Percentiles rank a stretch among this genome's conserved stretches.
These are phyloP conservation scores for Xerus rutilus DNA, from an alignment of 2,797 vertebrate genomes.

Conservation along the genomic window DNA sequence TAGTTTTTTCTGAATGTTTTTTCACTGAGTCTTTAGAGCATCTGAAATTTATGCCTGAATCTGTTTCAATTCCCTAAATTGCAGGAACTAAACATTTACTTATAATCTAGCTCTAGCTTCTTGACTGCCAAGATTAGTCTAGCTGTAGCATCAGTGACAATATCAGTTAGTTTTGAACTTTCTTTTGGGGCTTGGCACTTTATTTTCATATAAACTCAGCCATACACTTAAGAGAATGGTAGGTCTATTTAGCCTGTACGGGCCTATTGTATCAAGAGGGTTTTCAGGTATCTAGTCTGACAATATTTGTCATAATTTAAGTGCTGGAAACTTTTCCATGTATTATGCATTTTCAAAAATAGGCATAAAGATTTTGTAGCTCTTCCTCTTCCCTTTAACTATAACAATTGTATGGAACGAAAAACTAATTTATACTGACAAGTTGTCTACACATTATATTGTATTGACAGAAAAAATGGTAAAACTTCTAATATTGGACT, in stretches of 20 bases:
- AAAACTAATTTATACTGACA: neutral
- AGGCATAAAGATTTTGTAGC: neutral
- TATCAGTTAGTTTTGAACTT: neutral
- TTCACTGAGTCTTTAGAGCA: neutral
- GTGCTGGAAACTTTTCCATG: neutral
- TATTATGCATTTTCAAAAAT: conserved; percentile 1
- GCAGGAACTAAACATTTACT: neutral
- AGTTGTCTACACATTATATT: neutral
- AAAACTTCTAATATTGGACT: neutral
- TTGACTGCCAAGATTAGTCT: neutral
- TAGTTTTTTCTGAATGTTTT: neutral
- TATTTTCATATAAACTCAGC: neutral
- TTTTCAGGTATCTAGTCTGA: neutral
- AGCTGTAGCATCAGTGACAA: neutral
- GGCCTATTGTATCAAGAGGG: neutral
- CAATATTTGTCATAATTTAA: neutral
- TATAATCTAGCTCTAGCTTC: neutral
- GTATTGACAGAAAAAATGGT: neutral
- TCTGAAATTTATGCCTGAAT: neutral
- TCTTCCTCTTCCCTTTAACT: neutral
- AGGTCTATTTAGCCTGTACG: neutral
- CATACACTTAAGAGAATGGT: neutral
- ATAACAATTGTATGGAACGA: neutral
- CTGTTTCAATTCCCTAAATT: neutral
- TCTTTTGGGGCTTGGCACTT: neutral